Conservation (phyloP, 2,888 invertebrate species). For the Phaedon cochleariae region DNA sequence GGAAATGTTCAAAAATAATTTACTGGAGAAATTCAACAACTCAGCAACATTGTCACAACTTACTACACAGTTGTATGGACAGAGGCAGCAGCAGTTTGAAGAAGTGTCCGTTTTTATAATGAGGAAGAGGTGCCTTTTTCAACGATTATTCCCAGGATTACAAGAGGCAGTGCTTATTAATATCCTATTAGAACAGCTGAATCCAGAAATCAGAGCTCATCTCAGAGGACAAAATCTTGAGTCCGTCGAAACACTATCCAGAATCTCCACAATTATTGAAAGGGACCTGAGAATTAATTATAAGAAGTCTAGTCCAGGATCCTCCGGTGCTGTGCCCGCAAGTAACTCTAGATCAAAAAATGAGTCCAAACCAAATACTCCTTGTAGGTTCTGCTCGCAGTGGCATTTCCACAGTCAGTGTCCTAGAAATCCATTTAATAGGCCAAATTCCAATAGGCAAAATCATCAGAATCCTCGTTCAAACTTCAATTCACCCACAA, state of each 20-base stretch:
- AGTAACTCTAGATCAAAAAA: background rate
- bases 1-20: slow-evolving; percentile 4
- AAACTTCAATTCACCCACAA: background rate
- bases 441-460: background rate
- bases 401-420: background rate
- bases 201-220: background rate
- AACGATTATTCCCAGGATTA: background rate
- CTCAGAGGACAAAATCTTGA: background rate
- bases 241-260: background rate
- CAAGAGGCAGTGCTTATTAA: background rate
- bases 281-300: background rate
- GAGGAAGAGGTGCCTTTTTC: slow-evolving; percentile 1
- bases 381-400: background rate
- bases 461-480: background rate
- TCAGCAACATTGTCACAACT: background rate
- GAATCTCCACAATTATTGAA: background rate
- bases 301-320: background rate
- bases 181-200: slow-evolving; percentile 1
- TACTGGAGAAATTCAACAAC: background rate
- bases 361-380: background rate
- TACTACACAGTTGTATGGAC: background rate
- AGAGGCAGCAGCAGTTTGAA: background rate
- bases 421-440: background rate
- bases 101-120: slow-evolving; percentile 4
- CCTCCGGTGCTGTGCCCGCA: background rate